phyloP scores from a whole-genome alignment of 1,140 invertebrate genomes.

The Hyles vespertilio region DNA sequence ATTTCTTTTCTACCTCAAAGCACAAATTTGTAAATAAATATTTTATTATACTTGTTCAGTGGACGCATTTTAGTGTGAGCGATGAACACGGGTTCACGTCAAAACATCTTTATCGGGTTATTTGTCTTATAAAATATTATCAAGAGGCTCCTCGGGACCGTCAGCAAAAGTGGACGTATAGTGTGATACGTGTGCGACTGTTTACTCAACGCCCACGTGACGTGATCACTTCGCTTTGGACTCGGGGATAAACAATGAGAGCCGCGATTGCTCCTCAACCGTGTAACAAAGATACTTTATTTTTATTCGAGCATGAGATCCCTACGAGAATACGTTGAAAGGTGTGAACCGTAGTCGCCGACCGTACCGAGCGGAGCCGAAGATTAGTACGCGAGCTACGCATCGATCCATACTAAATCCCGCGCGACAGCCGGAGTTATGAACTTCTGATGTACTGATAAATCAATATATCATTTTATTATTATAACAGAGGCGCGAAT shows the following conservation, averaged over 20 bases:
- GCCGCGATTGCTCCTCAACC: conserved; percentile 65
- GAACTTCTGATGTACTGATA: conserved; percentile 62
- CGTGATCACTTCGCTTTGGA: conserved; percentile 63
- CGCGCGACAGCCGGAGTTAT: conserved; percentile 60
- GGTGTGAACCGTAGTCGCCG: conserved; percentile 42
- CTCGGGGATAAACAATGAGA: conserved; percentile 68
- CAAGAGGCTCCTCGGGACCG: conserved; percentile 70
- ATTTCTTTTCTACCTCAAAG: conserved; percentile 58
- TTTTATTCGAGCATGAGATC: conserved; percentile 58
- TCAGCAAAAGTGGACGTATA: conserved; percentile 72
- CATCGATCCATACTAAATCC: conserved; percentile 49
- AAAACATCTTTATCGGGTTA: conserved; percentile 76
- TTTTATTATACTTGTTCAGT: conserved; percentile 71
- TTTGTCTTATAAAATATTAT: conserved; percentile 76
- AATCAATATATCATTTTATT: conserved; percentile 32
- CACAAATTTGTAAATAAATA: conserved; percentile 69
- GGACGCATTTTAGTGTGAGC: conserved; percentile 73
- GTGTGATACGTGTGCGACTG: conserved; percentile 67
- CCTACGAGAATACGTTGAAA: conserved; percentile 45
- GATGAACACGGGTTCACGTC: conserved; percentile 75
- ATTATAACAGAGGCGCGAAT: conserved; percentile 39
- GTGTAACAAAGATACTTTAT: conserved; percentile 67
- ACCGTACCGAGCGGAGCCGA: conserved; percentile 43
- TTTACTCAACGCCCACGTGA: conserved; percentile 70
- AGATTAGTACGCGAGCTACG: conserved; percentile 51